Evolutionary conservation across 2,888 invertebrate species (phyloP), one percentile per base, ranked within the genome.

Genomic region (Carcina quercana): DNA sequence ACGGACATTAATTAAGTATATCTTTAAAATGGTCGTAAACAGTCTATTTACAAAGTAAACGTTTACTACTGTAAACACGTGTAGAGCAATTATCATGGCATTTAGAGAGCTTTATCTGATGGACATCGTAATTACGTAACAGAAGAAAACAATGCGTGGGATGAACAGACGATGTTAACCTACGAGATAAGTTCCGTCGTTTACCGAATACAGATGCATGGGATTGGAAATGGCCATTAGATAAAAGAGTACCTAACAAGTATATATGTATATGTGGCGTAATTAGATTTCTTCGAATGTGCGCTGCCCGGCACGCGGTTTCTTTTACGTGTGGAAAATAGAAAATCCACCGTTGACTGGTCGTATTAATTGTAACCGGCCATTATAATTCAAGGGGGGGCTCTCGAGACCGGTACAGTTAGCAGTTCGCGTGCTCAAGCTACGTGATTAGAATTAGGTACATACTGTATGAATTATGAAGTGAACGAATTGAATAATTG

Each of bases 311-410:
- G 70, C 64, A 70, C 69, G 73, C 69, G 61, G 71, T 83, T 83
- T 82, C 83, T 80, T 82, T 82, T 82, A 80, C 82, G 79, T 80
- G 80, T 76, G 64, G 78, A 80, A 82, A 83, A 83, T 83, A 82
- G 83, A 83, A 83, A 83, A 78, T 80, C 69, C 75, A 83, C 74
- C 72, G 83, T 82, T 82, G 75, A 80, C 62, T 82, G 82, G 75
- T 55, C 60, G 65, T 72, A 72, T 73, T 83, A 83, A 83, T 83
- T 82, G 80, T 73, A 67, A 59, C 57, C 55, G 54, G 59, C 62
- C 51, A 76, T 82, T 82, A 80, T 62, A 79, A 83, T 83, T 82
- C 83, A 72, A 66, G 52, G 50, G 68, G 59, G 53, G 65, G 64
- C 64, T 49, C 59, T 44, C 59, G 63, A 71, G 64, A 55, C 64